These are phyloP conservation scores for Drosophila lacteicornis DNA, from an alignment of 1,140 invertebrate genomes.

Conservation along the genomic window DNA sequence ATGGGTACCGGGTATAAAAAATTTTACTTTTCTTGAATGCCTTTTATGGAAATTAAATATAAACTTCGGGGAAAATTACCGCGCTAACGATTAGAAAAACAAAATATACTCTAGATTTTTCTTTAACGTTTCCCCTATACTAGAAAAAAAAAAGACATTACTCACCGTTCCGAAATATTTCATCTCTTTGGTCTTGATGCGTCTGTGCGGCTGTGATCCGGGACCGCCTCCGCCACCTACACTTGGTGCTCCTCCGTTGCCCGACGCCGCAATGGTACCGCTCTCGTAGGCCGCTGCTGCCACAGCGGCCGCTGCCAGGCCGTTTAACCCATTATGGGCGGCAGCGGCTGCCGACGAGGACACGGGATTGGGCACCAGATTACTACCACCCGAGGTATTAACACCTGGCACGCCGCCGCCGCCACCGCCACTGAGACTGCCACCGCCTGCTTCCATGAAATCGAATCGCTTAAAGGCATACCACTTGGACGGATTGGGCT, in stretches of 20 bases:
- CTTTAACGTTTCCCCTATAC: not conserved
- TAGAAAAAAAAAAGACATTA: not conserved
- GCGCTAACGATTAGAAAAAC: too few relatives aligned
- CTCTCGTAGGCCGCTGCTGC: slow-evolving; percentile 71
- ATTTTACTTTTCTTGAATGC: too few relatives aligned
- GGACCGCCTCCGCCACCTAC: slow-evolving; percentile 32
- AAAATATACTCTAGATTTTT: too few relatives aligned
- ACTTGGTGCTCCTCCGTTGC: slow-evolving; percentile 60
- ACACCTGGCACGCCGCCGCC: slow-evolving; percentile 26
- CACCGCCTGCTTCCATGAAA: slow-evolving; percentile 82
- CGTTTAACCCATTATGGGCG: slow-evolving; percentile 70
- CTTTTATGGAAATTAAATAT: too few relatives aligned
- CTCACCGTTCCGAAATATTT: slow-evolving; percentile 84
- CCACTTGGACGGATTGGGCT: slow-evolving; percentile 84
- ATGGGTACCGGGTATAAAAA: too few relatives aligned
- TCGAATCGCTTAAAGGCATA: slow-evolving; percentile 84
- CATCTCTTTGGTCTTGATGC: slow-evolving; percentile 83
- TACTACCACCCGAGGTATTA: slow-evolving; percentile 22
- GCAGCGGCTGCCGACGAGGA: slow-evolving; percentile 35
- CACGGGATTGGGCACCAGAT: slow-evolving; percentile 42
- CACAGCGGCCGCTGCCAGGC: slow-evolving; percentile 65
- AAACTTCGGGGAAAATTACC: too few relatives aligned
- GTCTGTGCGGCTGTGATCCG: slow-evolving; percentile 68
- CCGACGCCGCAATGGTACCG: slow-evolving; percentile 65
- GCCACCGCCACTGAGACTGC: slow-evolving; percentile 54